Base-by-base conservation (phyloP, 1,140 invertebrate species). In the Idris sp. region DNA sequence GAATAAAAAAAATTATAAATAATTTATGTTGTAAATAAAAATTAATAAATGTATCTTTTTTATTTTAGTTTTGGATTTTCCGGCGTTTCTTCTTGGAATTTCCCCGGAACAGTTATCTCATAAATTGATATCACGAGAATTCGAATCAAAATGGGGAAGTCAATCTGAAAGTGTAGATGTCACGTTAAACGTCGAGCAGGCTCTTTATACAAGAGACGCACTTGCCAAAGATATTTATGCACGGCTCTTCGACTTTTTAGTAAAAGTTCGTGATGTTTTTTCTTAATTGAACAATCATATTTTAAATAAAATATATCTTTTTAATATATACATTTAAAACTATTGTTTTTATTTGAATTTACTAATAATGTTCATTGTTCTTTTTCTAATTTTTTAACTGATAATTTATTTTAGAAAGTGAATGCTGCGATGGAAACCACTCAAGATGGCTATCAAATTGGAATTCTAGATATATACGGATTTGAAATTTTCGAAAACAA, bases 401-500 rank as follows among this genome's bases (percentile, higher is more conserved):
- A 2, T 22, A 22, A 22, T 33, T 54, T 53, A 53, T 14, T 87
- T 15, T 79, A 92, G 90, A 87, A 85, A 75, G 88, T 92, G 1
- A 92, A 92, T 81, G 81, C 81, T 62, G 92, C 92, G 2, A 92
- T 93, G 91, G 86, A 87, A 58, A 90, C 88, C 4, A 84, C 86
- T 6, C 64, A 79, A 6, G 84, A 88, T 22, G 88, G 88, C 8
- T 84, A 89, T 18, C 87, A 88, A 62, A 85, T 91, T 82, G 87
- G 87, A 40, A 86, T 88, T 54, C 85, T 94, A 73, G 93, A 94
- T 83, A 92, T 94, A 76, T 93, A 93, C 74, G 93, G 93, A 49
- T 94, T 94, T 77, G 93, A 94, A 85, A 92, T 92, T 61, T 92
- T 93, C 76, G 91, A 91, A 56, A 89, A 86, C 54, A 94, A 94